Conservation (phyloP, 2,888 invertebrate genomes). For the Steromphala cineraria region DNA sequence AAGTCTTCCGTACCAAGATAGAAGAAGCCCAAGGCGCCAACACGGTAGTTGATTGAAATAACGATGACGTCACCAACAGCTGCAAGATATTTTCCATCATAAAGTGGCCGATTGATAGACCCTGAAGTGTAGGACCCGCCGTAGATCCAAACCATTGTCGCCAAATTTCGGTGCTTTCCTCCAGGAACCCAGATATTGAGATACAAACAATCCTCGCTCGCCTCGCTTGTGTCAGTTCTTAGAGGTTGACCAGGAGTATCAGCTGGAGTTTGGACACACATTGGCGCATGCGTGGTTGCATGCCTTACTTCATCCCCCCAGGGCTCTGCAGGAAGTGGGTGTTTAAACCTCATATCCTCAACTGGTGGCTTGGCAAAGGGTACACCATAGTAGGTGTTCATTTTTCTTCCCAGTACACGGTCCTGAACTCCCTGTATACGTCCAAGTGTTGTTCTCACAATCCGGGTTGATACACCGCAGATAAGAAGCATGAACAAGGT, state of each 20-base stretch:
- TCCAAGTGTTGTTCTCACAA: no score
- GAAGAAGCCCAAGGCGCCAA: constrained; percentile 93
- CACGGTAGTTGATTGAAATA: constrained; percentile 94
- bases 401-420: constrained; percentile 63
- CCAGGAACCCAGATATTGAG: constrained; percentile 1
- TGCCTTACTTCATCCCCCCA: constrained; percentile 78
- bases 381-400: constrained; percentile 91
- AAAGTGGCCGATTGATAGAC: constrained; percentile 83
- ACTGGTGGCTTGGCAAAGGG: constrained; percentile 94
- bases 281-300: neutral
- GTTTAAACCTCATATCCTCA: constrained; percentile 87
- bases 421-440: no score
- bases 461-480: no score
- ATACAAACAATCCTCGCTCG: constrained; percentile 81
- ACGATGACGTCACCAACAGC: constrained; percentile 93
- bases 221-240: neutral
- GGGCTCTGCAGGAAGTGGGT: constrained; percentile 89
- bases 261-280: neutral
- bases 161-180: constrained; percentile 75
- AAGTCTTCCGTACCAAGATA: constrained; percentile 86
- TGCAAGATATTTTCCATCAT: constrained; percentile 82
- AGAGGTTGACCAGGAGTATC: neutral
- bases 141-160: constrained; percentile 93
- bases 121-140: constrained; percentile 96
- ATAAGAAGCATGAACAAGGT: no score